phyloP scores from a whole-genome alignment of 1,140 invertebrate species.

The Campoletis sonorensis region DNA sequence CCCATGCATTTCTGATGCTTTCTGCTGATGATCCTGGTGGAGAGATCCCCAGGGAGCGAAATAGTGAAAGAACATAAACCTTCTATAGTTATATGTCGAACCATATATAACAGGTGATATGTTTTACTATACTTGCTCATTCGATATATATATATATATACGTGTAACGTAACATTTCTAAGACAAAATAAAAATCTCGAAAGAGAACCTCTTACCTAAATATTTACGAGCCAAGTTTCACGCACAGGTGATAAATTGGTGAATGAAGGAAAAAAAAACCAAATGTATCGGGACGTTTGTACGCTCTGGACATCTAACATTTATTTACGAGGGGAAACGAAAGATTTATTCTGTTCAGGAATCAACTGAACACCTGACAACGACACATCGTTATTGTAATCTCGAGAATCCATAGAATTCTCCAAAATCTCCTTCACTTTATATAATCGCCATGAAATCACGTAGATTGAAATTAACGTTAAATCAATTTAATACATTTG shows the following conservation, averaged over 20 bases:
- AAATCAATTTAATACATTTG: no score
- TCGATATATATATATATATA: not conserved
- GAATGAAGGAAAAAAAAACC: no score
- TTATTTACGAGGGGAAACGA: no score
- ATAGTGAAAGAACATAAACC: constrained; percentile 31
- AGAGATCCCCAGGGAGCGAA: constrained; percentile 14
- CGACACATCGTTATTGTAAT: no score
- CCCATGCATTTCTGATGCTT: constrained; percentile 35
- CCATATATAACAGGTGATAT: constrained; percentile 10
- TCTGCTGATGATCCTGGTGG: constrained; percentile 18
- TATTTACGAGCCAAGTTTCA: not conserved
- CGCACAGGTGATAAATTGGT: not conserved
- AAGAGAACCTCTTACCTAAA: not conserved
- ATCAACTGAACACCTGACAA: no score
- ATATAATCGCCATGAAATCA: no score
- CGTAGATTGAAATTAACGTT: no score
- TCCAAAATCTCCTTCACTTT: no score
- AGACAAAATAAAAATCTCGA: not conserved
- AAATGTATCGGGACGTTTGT: no score
- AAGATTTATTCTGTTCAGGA: no score
- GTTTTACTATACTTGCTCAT: not conserved
- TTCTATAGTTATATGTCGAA: not conserved
- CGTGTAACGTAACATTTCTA: not conserved
- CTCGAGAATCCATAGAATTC: no score
- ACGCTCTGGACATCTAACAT: no score